Evolutionary conservation across 2,113 vertebrate species (phyloP).

Genomic region (Otis tarda): DNA sequence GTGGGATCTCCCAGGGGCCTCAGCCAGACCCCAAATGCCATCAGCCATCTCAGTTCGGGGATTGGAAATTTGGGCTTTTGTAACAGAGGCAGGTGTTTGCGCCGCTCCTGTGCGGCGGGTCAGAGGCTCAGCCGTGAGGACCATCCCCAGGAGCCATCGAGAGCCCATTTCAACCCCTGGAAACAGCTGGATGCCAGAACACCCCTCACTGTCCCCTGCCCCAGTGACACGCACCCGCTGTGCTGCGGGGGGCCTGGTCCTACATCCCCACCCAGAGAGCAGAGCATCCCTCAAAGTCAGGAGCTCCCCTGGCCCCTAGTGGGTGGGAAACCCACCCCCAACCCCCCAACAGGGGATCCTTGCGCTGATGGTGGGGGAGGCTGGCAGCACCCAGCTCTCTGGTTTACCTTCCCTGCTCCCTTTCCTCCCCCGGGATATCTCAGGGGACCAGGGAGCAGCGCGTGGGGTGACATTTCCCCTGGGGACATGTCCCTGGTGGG

Average conservation of each 20-base stretch:
- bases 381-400: background rate
- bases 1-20: background rate
- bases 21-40: background rate
- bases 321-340: background rate
- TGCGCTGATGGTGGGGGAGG: accelerated
- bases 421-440: background rate
- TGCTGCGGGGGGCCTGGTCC: background rate
- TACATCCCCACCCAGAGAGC: background rate
- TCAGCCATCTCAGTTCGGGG: background rate
- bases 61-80: background rate
- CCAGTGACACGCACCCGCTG: accelerated
- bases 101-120: accelerated
- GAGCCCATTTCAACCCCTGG: background rate
- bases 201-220: background rate
- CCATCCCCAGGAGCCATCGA: background rate
- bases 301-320: background rate
- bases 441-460: background rate
- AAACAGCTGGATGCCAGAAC: background rate
- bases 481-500: background rate
- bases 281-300: background rate
- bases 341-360: too few relatives aligned
- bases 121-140: background rate
- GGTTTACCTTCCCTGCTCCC: background rate
- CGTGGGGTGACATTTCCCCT: background rate
- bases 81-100: accelerated